Percentiles rank a stretch among this genome's conserved stretches.
Conservation (phyloP, 2,888 invertebrate genomes). For the Drosophila diplacantha region DNA sequence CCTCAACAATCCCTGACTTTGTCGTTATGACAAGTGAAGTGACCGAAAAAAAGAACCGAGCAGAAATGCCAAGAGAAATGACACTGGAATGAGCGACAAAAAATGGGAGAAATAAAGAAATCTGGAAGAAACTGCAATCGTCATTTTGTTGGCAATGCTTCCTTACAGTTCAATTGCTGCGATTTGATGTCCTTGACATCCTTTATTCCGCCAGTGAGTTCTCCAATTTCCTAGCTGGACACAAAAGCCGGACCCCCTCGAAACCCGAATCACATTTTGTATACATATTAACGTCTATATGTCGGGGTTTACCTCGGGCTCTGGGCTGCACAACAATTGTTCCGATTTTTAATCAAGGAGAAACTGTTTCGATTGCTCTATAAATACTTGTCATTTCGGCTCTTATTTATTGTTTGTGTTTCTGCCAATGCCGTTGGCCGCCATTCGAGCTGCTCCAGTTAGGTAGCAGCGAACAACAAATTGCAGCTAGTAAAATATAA, state of each 20-base stretch:
- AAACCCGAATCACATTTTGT: conserved; percentile 6
- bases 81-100: conserved; percentile 28
- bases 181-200: conserved; percentile 38
- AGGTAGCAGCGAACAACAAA: conserved; percentile 27
- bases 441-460: conserved; percentile 17
- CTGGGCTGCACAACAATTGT: conserved; percentile 8
- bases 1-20: conserved; percentile 34
- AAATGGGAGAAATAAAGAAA: conserved; percentile 20
- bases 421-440: conserved; percentile 6
- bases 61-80: conserved; percentile 26
- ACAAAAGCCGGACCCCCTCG: conserved; percentile 13
- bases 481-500: conserved; percentile 41
- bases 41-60: conserved; percentile 34
- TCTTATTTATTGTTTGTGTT: conserved; percentile 43
- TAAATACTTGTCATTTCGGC: conserved; percentile 58
- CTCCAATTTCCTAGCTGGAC: conserved; percentile 21
- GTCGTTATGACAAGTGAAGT: conserved; percentile 63
- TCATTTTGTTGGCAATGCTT: conserved; percentile 65
- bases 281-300: conserved; percentile 1
- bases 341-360: conserved; percentile 36
- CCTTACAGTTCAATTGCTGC: conserved; percentile 59
- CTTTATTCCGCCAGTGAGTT: conserved; percentile 20
- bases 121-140: conserved; percentile 50
- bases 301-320: not conserved
- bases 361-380: conserved; percentile 60